A percentile compares a stretch with the other conserved stretches of the same genome.
Conservation (phyloP, 2,888 invertebrate genomes). For the Elaeidobius kamerunicus region DNA sequence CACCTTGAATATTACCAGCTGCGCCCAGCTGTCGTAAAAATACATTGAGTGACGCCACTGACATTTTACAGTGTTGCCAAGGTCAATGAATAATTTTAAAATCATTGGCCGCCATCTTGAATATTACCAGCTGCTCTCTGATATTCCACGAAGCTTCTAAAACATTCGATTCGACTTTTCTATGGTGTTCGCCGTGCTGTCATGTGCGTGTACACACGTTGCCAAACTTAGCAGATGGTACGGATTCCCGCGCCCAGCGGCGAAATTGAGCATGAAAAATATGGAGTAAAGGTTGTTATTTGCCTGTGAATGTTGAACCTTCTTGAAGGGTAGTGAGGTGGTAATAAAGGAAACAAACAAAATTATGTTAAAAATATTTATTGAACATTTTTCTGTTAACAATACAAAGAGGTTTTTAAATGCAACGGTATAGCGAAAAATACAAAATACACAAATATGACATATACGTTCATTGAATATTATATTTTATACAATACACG, state of each 20-base stretch:
- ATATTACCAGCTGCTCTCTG: too few species aligned
- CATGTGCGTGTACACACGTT: too few species aligned
- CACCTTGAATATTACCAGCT: too few species aligned
- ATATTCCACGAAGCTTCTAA: too few species aligned
- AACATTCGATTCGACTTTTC: too few species aligned
- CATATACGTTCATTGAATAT: neutral
- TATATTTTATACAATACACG: neutral
- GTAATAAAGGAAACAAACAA: neutral
- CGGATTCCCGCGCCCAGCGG: neutral
- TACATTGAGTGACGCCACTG: too few species aligned
- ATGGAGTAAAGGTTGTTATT: neutral
- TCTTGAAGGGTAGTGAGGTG: neutral
- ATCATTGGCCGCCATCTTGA: too few species aligned
- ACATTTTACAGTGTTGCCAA: too few species aligned
- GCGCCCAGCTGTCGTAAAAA: too few species aligned
- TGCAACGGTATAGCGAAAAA: conserved; percentile 20
- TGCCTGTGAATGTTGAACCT: neutral
- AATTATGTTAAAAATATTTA: conserved; percentile 28
- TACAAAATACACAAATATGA: conserved; percentile 9
- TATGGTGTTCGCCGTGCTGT: too few species aligned
- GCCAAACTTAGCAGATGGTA: too few species aligned
- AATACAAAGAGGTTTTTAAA: conserved; percentile 26
- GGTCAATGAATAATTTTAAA: too few species aligned
- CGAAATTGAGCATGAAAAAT: neutral
- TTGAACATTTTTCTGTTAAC: conserved; percentile 31